Evolutionary conservation across 2,113 vertebrate genomes (phyloP), one percentile per base, ranked within the genome.

Genomic region (Tor tambroides): DNA sequence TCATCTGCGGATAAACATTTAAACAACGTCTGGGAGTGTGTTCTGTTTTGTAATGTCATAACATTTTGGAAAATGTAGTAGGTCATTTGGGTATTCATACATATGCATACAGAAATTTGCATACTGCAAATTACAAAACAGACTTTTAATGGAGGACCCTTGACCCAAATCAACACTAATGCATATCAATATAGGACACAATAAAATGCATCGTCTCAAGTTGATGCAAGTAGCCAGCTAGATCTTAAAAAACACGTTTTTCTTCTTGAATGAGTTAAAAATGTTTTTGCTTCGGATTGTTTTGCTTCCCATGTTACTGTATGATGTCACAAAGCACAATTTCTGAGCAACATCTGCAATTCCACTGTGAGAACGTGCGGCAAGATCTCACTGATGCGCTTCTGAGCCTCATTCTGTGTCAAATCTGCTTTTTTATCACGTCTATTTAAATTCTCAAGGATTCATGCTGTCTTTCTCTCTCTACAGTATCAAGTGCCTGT

Each of bases 401-500:
- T 61, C 15, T 12, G 28, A 56, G 77, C 51, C 28, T 56, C 21
- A 1, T 32, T 21, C 4, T 23, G 26, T 56, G 51, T 54, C 28
- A 35, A 56, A 30, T 59, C 19, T 35, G 30, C 30, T 59, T 59
- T 59, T 35, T 14, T 38, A 17, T 51, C 46, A 59, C 19, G 56
- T 59, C 32, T 28, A 35, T 26, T 74, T n/a, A n/a, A 14, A 80
- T 6, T 78, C 49, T 10, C 8, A 17, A 21, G 46, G 17, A 61
- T 63, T 63, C 11, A 26, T n/a, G 35, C n/a, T 67, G 35, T 82
- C 2, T 56, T 19, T 61, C 56, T 46, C 61, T 82, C 35, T 28
- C 43, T 81, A 43, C 80, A 82, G 80, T 82, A 82, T 49, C 80
- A 82, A 28, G 80, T 82, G 17, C 80, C 80, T 67, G 61, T 82